Evolutionary conservation across 2,113 vertebrate genomes (phyloP).

Genomic region (Cyrtonyx montezumae): DNA sequence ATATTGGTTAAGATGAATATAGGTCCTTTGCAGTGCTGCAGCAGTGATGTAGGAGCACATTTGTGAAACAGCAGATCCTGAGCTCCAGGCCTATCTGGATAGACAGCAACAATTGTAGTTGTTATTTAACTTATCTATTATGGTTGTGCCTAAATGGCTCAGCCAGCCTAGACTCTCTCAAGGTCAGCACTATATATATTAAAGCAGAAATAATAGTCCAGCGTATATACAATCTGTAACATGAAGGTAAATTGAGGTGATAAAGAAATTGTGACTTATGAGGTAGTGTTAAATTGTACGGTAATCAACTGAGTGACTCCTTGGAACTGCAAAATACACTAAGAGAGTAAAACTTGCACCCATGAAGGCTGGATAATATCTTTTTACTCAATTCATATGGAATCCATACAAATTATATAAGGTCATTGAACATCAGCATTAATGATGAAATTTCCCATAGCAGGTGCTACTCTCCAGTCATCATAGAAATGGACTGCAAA

Average conservation of each 20-base stretch:
- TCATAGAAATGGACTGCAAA: background rate
- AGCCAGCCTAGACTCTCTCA: background rate
- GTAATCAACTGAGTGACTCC: background rate
- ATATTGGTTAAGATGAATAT: constrained; percentile 52
- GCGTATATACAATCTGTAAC: background rate
- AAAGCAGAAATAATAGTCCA: constrained; percentile 18
- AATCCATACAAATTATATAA: constrained; percentile 4
- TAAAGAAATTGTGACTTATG: constrained; percentile 50
- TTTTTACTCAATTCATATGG: constrained; percentile 1
- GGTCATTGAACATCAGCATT: background rate
- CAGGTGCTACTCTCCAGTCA: background rate
- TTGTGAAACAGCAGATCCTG: constrained; percentile 42
- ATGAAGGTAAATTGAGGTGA: background rate
- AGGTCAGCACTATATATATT: constrained; percentile 20
- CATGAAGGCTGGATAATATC: constrained; percentile 12
- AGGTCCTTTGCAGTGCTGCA: background rate
- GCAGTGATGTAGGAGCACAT: background rate
- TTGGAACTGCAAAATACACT: background rate
- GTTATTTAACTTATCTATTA: background rate
- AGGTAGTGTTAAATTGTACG: background rate
- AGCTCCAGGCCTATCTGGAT: constrained; percentile 2
- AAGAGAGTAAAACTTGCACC: background rate
- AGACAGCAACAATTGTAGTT: background rate
- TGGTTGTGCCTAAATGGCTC: background rate
- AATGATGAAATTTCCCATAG: background rate